These are phyloP conservation scores for Corythaixoides concolor DNA, from an alignment of 2,113 vertebrate species.

Conservation along the genomic window DNA sequence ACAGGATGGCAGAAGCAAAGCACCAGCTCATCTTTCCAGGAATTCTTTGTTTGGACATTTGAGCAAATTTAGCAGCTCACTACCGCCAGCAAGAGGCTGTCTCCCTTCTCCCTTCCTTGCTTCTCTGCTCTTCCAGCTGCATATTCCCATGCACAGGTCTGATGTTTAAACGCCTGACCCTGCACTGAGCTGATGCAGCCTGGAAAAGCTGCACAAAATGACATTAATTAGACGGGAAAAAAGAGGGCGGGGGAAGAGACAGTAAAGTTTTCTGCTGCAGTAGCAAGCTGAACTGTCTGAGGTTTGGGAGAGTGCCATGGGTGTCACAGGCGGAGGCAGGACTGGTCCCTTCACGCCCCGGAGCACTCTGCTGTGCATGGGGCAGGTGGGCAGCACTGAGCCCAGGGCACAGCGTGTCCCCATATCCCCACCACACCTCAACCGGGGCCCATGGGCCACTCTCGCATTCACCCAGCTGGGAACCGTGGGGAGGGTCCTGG, in stretches of 20 bases:
- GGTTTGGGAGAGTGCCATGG: neutral
- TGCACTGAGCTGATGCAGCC: neutral
- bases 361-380: neutral
- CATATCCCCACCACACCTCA: neutral
- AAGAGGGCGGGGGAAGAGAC: fast-evolving
- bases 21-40: neutral
- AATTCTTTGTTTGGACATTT: neutral
- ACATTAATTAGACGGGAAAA: neutral
- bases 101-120: neutral
- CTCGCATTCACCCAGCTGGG: neutral
- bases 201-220: neutral
- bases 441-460: neutral
- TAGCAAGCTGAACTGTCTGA: neutral
- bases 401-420: fast-evolving
- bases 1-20: neutral
- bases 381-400: neutral
- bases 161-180: neutral
- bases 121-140: neutral
- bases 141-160: neutral
- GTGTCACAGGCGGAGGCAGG: neutral
- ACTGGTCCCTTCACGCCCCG: neutral
- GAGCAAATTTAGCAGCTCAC: neutral
- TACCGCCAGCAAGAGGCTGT: neutral
- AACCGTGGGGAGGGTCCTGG: neutral
- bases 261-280: neutral